Evolutionary conservation across 2,797 vertebrate species (phyloP).

Genomic region (Stomatorhinus walkeri): DNA sequence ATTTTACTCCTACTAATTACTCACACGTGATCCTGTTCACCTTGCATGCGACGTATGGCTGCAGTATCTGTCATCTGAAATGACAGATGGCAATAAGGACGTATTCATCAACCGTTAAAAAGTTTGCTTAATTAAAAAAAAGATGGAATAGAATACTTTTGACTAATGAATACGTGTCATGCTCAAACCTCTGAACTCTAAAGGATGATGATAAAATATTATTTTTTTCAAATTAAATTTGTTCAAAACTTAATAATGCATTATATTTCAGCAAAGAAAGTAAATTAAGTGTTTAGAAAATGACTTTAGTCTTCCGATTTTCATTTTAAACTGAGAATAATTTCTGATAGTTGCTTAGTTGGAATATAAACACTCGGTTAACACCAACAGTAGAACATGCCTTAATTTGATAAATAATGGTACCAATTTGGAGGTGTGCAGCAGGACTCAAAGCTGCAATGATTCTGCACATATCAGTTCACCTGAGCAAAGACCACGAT

Average conservation of each 20-base stretch:
- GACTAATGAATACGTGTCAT: not conserved
- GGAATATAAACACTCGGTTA: not conserved
- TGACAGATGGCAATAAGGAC: conserved; percentile 56
- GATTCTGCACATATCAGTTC: not conserved
- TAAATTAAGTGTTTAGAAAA: not conserved
- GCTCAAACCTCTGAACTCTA: not conserved
- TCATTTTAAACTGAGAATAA: not conserved
- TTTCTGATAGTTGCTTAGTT: not conserved
- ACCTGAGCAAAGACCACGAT: not conserved
- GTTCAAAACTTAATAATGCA: not conserved
- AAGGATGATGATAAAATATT: not conserved
- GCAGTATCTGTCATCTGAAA: conserved; percentile 50
- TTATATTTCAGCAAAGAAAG: not conserved
- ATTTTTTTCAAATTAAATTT: not conserved
- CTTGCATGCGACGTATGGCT: conserved; percentile 42
- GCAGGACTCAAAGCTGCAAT: not conserved
- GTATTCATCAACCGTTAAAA: conserved; percentile 29
- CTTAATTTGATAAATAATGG: not conserved
- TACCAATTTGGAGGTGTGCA: not conserved
- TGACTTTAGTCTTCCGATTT: not conserved
- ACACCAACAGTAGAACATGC: not conserved
- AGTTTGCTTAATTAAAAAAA: not conserved
- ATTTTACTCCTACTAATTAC: conserved; percentile 53
- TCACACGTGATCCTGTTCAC: conserved; percentile 46
- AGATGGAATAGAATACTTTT: not conserved